Percentiles rank a stretch among this genome's conserved stretches.
phyloP scores from a whole-genome alignment of 2,888 invertebrate genomes.

The Fissipunctia ypsillon region DNA sequence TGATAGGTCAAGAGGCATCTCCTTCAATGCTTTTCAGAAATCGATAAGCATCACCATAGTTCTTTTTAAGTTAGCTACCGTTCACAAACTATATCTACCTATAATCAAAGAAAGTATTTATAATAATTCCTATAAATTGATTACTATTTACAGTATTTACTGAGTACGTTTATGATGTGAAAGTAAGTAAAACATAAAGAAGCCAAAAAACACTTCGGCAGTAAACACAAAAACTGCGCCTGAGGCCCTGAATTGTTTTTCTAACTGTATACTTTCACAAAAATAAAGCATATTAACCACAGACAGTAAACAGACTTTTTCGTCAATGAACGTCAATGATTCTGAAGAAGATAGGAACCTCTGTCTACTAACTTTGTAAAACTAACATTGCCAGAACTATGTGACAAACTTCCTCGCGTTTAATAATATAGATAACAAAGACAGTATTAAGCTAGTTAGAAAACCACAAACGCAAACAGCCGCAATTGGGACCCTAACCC shows the following conservation, averaged over 20 bases:
- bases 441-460: background rate
- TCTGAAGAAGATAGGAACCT: background rate
- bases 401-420: too few species aligned
- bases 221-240: constrained; percentile 38
- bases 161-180: constrained; percentile 46
- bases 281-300: constrained; percentile 39
- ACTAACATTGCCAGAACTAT: background rate
- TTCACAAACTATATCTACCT: background rate
- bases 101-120: background rate
- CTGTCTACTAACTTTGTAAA: background rate
- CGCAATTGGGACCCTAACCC: background rate
- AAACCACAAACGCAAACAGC: background rate
- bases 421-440: background rate
- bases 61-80: background rate
- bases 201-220: constrained; percentile 21
- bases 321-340: background rate
- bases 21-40: constrained; percentile 16
- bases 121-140: background rate
- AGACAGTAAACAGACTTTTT: constrained; percentile 1
- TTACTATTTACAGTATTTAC: background rate
- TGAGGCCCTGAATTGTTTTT: constrained; percentile 59
- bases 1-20: constrained; percentile 34
- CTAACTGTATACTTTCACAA: constrained; percentile 62
- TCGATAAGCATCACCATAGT: constrained; percentile 1
- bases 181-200: constrained; percentile 51